Evolutionary conservation across 2,113 vertebrate genomes (phyloP).

Genomic region (Xenopus tropicalis): DNA sequence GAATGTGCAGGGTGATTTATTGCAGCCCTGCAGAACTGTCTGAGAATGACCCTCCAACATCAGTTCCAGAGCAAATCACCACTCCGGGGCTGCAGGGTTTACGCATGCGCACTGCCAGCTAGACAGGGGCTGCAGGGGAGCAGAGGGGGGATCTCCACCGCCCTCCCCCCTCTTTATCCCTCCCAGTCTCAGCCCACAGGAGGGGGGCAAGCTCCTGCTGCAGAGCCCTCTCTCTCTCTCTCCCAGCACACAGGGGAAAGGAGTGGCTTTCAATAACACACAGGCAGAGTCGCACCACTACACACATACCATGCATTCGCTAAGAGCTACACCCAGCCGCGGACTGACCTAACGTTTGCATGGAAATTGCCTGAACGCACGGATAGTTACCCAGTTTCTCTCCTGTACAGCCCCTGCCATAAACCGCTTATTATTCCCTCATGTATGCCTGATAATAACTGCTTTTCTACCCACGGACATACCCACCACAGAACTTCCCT

Average conservation of each 20-base stretch:
- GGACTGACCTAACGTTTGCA: too few relatives aligned
- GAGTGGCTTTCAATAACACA: slow-evolving; percentile 35
- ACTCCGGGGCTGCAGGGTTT: slow-evolving; percentile 26
- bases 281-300: slow-evolving; percentile 29
- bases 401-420: too few relatives aligned
- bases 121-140: slow-evolving; percentile 45
- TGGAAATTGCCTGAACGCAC: too few relatives aligned
- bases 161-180: slow-evolving; percentile 17
- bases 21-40: slow-evolving; percentile 46
- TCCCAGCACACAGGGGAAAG: slow-evolving; percentile 44
- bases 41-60: slow-evolving; percentile 46
- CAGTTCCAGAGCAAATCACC: slow-evolving; percentile 24
- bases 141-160: slow-evolving; percentile 8
- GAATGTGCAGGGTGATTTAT: slow-evolving; percentile 43
- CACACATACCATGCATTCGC: slow-evolving; percentile 31
- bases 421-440: too few relatives aligned
- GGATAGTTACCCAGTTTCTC: too few relatives aligned
- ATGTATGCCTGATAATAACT: too few relatives aligned
- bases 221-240: slow-evolving; percentile 39
- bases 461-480: too few relatives aligned
- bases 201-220: slow-evolving; percentile 37
- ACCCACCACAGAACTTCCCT: too few relatives aligned
- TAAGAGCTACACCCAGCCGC: slow-evolving; percentile 16
- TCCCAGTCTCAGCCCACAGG: slow-evolving; percentile 38
- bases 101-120: slow-evolving; percentile 29